phyloP scores from a whole-genome alignment of 2,888 invertebrate genomes.

The Drosophila villosipedis region DNA sequence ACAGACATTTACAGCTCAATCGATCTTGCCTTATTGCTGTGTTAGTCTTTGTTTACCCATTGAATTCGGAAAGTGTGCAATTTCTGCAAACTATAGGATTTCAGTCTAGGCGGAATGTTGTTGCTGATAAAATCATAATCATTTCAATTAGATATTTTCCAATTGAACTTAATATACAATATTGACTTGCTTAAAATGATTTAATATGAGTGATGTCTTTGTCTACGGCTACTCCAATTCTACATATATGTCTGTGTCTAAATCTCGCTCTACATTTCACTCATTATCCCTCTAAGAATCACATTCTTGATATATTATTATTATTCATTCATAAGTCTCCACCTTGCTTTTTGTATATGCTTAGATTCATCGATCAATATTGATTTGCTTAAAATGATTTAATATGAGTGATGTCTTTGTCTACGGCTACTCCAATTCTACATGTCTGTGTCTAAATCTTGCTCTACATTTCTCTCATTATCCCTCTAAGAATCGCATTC shows the following conservation, averaged over 20 bases:
- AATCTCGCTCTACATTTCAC: background rate
- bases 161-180: background rate
- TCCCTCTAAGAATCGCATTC: background rate
- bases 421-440: background rate
- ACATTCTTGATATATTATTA: no score
- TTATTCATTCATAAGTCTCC: no score
- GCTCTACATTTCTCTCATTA: background rate
- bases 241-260: background rate
- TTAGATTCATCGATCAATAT: no score
- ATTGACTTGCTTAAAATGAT: background rate
- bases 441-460: background rate
- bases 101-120: background rate
- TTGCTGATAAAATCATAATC: background rate
- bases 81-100: background rate
- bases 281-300: background rate
- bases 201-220: background rate
- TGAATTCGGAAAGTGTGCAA: background rate
- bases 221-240: background rate
- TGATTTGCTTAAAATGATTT: background rate
- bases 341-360: no score
- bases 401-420: background rate
- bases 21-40: background rate
- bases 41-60: background rate
- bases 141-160: background rate
- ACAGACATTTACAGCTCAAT: background rate